phyloP scores from a whole-genome alignment of 2,797 vertebrate species.

The Acanthiza pusilla region DNA sequence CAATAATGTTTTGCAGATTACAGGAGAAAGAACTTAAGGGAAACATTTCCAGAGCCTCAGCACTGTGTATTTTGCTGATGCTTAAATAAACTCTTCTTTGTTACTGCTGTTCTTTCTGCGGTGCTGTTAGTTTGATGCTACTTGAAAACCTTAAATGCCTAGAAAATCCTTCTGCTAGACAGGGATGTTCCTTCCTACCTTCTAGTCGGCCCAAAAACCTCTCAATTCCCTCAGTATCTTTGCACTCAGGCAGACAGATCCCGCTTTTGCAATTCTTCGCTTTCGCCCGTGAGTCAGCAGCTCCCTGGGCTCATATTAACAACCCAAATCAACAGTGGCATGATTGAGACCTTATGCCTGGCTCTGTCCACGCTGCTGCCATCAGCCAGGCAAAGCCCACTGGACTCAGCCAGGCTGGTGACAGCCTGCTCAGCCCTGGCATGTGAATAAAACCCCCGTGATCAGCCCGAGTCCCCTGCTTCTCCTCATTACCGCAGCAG shows the following conservation, averaged over 20 bases:
- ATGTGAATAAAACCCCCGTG: background rate
- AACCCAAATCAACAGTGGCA: background rate
- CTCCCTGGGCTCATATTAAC: background rate
- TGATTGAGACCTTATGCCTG: background rate
- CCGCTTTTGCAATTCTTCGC: background rate
- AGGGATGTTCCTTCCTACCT: conserved; percentile 10
- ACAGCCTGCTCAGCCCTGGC: background rate
- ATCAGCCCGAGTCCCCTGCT: background rate
- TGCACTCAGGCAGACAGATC: background rate
- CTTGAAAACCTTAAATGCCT: conserved; percentile 17
- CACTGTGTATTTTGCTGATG: conserved; percentile 54
- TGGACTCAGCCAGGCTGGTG: background rate
- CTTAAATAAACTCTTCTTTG: conserved; percentile 45
- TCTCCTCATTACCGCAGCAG: background rate
- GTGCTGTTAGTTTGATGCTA: conserved; percentile 28
- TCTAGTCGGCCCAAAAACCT: background rate
- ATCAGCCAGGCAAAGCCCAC: background rate
- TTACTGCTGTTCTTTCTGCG: conserved; percentile 13
- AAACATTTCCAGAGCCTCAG: conserved; percentile 26
- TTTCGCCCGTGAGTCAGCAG: background rate
- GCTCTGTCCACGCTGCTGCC: background rate
- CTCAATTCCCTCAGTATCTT: background rate
- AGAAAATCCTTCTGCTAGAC: conserved; percentile 27
- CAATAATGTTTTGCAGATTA: conserved; percentile 42
- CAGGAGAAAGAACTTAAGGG: conserved; percentile 4